These are phyloP conservation scores for Rhizoglyphus robini DNA, from an alignment of 1,140 invertebrate species.

Conservation along the genomic window DNA sequence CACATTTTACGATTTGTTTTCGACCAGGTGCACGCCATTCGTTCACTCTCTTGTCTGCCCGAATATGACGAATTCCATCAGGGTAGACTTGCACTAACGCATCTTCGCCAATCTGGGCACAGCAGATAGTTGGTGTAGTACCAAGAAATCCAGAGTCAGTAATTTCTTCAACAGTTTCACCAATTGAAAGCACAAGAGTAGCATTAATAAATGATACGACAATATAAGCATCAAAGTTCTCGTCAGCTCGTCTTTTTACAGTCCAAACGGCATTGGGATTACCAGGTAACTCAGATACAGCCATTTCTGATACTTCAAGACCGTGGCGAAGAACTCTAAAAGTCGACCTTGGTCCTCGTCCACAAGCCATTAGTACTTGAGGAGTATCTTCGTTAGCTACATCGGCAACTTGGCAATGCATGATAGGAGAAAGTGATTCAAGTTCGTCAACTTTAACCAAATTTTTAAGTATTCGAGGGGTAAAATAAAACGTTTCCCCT, in stretches of 20 bases:
- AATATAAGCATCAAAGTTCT: conserved; percentile 98
- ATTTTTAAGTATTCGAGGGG: conserved; percentile 75
- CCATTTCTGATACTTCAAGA: conserved; percentile 97
- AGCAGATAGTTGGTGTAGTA: conserved; percentile 91
- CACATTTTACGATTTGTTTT: conserved; percentile 92
- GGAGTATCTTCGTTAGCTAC: conserved; percentile 93
- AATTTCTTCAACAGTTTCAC: conserved; percentile 99
- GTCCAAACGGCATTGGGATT: conserved; percentile 99
- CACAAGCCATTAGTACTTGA: conserved; percentile 90
- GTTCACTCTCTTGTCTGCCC: conserved; percentile 91
- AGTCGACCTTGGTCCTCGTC: conserved; percentile 81
- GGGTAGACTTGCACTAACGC: conserved; percentile 96
- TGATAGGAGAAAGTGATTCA: conserved; percentile 88
- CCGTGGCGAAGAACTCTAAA: conserved; percentile 87
- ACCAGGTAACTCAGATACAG: conserved; percentile 94
- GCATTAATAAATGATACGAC: conserved; percentile 99
- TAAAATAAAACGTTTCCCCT: conserved; percentile 98
- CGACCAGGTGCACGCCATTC: conserved; percentile 98
- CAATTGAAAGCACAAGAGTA: conserved; percentile 95
- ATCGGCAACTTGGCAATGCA: conserved; percentile 60
- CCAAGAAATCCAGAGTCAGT: conserved; percentile 98
- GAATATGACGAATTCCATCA: conserved; percentile 94
- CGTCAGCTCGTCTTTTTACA: conserved; percentile 86
- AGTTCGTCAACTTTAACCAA: conserved; percentile 95
- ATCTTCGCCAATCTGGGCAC: conserved; percentile 91